Conservation (phyloP, 2,888 invertebrate genomes). For the Mythimna vitellina region DNA sequence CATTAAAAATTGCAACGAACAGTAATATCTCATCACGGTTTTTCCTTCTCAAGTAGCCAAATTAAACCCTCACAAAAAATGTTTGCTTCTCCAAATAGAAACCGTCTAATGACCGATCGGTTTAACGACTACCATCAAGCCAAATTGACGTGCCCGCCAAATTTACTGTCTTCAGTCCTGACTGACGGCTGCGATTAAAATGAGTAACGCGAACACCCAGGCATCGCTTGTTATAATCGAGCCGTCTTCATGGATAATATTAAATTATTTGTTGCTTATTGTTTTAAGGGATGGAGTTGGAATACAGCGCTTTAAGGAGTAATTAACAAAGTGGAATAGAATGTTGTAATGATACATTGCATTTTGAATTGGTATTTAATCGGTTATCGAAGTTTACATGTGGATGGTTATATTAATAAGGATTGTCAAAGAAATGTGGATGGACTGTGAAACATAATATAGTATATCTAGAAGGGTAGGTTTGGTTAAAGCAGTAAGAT, state of each 20-base stretch:
- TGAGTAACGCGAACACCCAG: constrained; percentile 41
- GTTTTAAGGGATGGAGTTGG: neutral
- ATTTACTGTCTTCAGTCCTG: constrained; percentile 52
- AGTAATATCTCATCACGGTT: neutral
- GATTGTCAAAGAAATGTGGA: too few species aligned
- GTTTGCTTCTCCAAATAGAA: constrained; percentile 11
- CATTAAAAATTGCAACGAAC: neutral
- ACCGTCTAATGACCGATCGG: constrained; percentile 45
- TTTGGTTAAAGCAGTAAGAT: too few species aligned
- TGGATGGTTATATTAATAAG: too few species aligned
- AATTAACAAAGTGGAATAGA: neutral
- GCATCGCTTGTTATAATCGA: constrained; percentile 42
- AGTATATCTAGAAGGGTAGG: too few species aligned
- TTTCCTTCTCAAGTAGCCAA: constrained; percentile 13
- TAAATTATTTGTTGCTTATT: constrained; percentile 43
- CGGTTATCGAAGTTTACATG: too few species aligned
- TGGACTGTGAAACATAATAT: too few species aligned
- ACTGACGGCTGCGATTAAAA: constrained; percentile 57
- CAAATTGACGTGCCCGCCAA: constrained; percentile 58
- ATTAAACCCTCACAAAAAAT: constrained; percentile 24
- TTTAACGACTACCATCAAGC: constrained; percentile 52
- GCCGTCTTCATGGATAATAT: constrained; percentile 34
- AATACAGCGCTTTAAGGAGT: neutral
- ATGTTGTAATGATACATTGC: neutral
- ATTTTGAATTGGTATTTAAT: neutral